A percentile compares a stretch with the other conserved stretches of the same genome.
Conservation (phyloP, 2,888 invertebrate species). For the Parelbella ahira region DNA sequence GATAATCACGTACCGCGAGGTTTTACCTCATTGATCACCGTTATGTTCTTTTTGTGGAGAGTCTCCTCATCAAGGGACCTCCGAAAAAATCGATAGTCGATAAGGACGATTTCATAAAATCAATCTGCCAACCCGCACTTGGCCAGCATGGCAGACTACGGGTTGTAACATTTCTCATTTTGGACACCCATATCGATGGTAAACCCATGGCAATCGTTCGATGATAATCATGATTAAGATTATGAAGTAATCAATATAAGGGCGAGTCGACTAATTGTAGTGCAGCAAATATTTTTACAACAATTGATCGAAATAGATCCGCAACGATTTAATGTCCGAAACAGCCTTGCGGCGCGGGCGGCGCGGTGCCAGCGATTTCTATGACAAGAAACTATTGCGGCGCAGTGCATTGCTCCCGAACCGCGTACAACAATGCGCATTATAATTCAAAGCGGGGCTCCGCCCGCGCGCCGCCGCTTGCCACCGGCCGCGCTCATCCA, state of each 20-base stretch:
- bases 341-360: constrained; percentile 36
- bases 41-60: no score
- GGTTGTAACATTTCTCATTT: no score
- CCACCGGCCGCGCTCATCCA: constrained; percentile 16
- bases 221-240: no score
- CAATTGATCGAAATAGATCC: constrained; percentile 4
- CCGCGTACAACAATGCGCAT: constrained; percentile 73
- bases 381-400: constrained; percentile 68
- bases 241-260: no score
- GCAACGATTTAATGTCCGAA: constrained; percentile 21
- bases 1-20: constrained; percentile 10
- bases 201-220: no score
- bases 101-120: no score
- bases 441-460: constrained; percentile 76
- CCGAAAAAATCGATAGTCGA: no score
- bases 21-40: constrained; percentile 25
- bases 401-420: constrained; percentile 74
- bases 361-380: constrained; percentile 54
- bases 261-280: no score
- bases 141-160: no score
- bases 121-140: no score
- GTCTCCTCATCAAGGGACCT: no score
- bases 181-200: no score
- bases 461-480: constrained; percentile 55
- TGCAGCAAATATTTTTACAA: neutral